Evolutionary conservation across 1,140 invertebrate genomes (phyloP), one percentile per base, ranked within the genome.

Genomic region (Dendroctonus valens): DNA sequence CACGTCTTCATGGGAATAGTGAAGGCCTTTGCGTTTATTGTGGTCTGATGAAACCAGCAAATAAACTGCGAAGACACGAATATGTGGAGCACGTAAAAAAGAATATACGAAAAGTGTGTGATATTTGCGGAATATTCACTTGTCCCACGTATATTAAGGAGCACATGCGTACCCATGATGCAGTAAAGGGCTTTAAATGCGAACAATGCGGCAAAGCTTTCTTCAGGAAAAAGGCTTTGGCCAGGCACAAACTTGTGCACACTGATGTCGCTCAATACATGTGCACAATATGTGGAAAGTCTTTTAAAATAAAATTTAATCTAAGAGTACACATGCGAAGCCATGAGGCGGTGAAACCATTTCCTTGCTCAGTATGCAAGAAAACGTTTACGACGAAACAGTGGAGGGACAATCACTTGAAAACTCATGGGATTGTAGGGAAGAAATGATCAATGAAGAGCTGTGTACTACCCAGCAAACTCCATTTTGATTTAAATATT

Each of bases 161-260:
- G 7, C 71, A 72, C 48, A 69, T 72, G 54, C 59, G 61, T 12
- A 68, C 66, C 12, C 61, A 68, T 9, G 69, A 72, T 48, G 54
- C 68, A 2, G 69, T 57, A 5, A 64, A 69, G 52, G 41, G 71
- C 7, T 69, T 68, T 39, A 65, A 68, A 5, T 92, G 90, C 77
- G 85, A 86, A 60, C 82, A 85, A 52, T 94, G 91, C 78, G 85
- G 84, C 5, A 80, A 89, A 52, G 84, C 86, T 62, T 91, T 91
- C 74, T 88, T 89, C 11, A 79, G 86, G 70, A 86, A 84, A 37
- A 75, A 71, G 11, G 74, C 70, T n/a, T 69, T 76, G 41, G 72
- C 59, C 9, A 67, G 70, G 7, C 77, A 77, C 58, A 83, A 89
- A 65, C 77, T 89, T 68, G 89, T 87, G 11, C 90, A 92, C 70